Percentiles rank a stretch among this genome's conserved stretches.
These are phyloP conservation scores for Heterodera filipjevi DNA, from an alignment of 2,888 invertebrate genomes.

Conservation along the genomic window DNA sequence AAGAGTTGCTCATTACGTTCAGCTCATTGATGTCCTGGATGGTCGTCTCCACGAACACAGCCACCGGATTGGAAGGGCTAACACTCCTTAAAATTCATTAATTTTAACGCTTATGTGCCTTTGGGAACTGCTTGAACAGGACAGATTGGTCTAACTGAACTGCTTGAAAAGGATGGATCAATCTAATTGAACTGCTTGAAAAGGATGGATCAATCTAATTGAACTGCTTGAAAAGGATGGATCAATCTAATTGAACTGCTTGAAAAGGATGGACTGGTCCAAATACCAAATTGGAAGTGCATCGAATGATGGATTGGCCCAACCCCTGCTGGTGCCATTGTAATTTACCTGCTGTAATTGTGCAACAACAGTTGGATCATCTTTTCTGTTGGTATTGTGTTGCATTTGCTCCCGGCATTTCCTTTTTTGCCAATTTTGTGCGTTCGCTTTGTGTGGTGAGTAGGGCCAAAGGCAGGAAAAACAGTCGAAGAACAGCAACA, in stretches of 20 bases:
- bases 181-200: too few relatives aligned
- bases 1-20: constrained; percentile 58
- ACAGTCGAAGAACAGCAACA: not conserved
- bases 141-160: not conserved
- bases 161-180: not conserved
- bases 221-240: too few relatives aligned
- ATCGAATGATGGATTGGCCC: too few relatives aligned
- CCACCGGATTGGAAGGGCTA: constrained; percentile 20
- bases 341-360: constrained; percentile 33
- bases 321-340: too few relatives aligned
- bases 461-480: not conserved
- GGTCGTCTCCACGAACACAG: constrained; percentile 56
- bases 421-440: not conserved
- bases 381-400: constrained; percentile 11
- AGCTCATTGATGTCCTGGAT: constrained; percentile 61
- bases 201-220: too few relatives aligned
- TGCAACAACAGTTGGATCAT: constrained; percentile 23
- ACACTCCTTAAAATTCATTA: constrained; percentile 22
- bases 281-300: not conserved
- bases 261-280: not conserved
- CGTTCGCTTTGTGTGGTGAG: constrained; percentile 2
- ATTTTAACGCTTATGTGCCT: too few relatives aligned
- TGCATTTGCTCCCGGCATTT: not conserved
- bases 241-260: too few relatives aligned
- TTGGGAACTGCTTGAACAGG: not conserved